phyloP scores from a whole-genome alignment of 2,888 invertebrate species.

The Melinaea menophilus region DNA sequence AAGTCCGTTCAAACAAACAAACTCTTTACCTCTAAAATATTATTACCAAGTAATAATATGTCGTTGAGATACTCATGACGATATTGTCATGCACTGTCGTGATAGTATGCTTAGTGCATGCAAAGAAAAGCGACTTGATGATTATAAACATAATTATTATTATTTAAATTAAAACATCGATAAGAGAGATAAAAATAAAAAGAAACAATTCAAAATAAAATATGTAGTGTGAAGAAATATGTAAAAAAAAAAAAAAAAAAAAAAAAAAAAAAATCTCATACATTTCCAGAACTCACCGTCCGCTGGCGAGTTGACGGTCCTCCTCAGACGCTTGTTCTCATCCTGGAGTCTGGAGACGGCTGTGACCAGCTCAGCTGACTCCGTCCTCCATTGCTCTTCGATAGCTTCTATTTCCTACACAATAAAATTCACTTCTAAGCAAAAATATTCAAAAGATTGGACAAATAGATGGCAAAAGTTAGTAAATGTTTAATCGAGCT shows the following conservation, averaged over 20 bases:
- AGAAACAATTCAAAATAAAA: background rate
- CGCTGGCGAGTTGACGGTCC: conserved; percentile 69
- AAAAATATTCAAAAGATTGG: conserved; percentile 1
- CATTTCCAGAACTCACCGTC: conserved; percentile 53
- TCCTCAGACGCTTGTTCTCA: conserved; percentile 89
- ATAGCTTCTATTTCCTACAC: conserved; percentile 94
- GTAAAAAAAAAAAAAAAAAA: conserved; percentile 1
- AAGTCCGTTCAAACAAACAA: too few relatives aligned
- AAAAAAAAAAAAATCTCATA: conserved; percentile 7
- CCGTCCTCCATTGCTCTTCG: conserved; percentile 96
- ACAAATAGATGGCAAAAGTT: background rate
- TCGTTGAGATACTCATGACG: too few relatives aligned
- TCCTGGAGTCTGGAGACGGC: conserved; percentile 92
- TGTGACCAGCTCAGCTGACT: conserved; percentile 92
- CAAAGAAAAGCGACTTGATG: too few relatives aligned
- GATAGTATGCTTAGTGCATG: too few relatives aligned
- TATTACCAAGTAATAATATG: too few relatives aligned
- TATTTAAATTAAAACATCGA: too few relatives aligned
- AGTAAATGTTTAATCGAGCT: too few relatives aligned
- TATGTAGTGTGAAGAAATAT: background rate
- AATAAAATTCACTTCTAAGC: conserved; percentile 28
- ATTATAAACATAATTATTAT: too few relatives aligned
- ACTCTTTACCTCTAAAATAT: too few relatives aligned
- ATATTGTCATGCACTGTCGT: too few relatives aligned
- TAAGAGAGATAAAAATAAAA: background rate